Base-by-base conservation (phyloP, 2,888 invertebrate species). In the Chrysolina americana region DNA sequence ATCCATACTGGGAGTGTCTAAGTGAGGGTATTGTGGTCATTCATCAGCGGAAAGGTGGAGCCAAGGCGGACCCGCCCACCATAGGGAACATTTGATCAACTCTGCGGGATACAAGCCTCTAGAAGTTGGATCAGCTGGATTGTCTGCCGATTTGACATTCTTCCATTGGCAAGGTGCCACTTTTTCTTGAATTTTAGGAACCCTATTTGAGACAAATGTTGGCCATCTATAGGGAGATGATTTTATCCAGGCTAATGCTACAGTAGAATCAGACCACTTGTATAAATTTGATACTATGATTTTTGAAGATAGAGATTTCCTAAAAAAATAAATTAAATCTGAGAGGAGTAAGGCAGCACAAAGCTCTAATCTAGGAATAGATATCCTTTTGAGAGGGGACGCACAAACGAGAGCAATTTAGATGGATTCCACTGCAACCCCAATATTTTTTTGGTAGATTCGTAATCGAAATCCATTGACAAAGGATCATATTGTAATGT, bases 131-230 rank as follows among this genome's bases (percentile, higher is more conserved):
- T n/a, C n/a, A 13, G 23, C 59, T 23, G 59, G 59, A 21, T 59
- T 59, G 2, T 59, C 59, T 17, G 17, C 15, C 8, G 59, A 59
- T 19, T 28, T 59, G 59, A 59, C 23, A 23, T 59, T 11, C 19
- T 5, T 15, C 23, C 59, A 59, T 4, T 21, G 59, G 3, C 15
- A 1, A 15, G 23, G 59, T 15, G 59, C 21, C 15, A 59, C 28
- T 59, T 59, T 59, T 59, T 59, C 59, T 9, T 21, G 59, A 21
- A 59, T 59, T 13, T 10, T 59, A n/a, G n/a, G n/a, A 23, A 23
- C 23, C 17, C 59, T 23, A 28, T 59, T 19, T 13, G 6, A 56
- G 44, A 10, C 2, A 44, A 4, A 44, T 15, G 44, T 44, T 15
- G 44, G 4, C 44, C 44, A 44, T 44, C 44, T 44, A 44, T 44